Conservation (phyloP, 1,140 invertebrate species). For the Drosophila tsacasi region DNA sequence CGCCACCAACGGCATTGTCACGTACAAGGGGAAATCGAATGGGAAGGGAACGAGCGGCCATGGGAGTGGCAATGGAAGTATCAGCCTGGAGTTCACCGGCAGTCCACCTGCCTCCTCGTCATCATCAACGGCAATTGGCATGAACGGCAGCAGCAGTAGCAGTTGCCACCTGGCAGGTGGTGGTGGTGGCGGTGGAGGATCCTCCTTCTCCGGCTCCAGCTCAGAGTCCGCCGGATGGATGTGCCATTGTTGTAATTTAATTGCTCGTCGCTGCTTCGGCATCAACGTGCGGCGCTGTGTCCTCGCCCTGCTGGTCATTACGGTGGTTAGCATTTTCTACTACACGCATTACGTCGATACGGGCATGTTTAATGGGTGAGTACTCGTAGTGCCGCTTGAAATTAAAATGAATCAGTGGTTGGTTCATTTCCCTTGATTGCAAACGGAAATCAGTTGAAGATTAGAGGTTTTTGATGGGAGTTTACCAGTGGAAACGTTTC, state of each 20-base stretch:
- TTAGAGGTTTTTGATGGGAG: background rate
- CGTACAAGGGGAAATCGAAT: conserved; percentile 73
- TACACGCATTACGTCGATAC: conserved; percentile 90
- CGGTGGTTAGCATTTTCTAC: conserved; percentile 90
- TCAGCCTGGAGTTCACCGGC: conserved; percentile 41
- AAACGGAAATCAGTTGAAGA: conserved; percentile 11
- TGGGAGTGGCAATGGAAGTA: conserved; percentile 19
- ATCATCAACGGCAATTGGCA: conserved; percentile 63
- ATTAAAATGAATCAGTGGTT: conserved; percentile 23
- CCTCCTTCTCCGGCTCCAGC: conserved; percentile 19
- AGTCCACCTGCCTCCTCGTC: conserved; percentile 52
- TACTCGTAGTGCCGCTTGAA: conserved; percentile 15
- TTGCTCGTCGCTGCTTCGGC: conserved; percentile 86
- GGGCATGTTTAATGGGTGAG: conserved; percentile 90
- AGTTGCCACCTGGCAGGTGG: conserved; percentile 19
- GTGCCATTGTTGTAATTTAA: conserved; percentile 84
- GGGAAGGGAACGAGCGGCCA: conserved; percentile 31
- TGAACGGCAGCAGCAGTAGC: conserved; percentile 7
- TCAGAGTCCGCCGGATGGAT: conserved; percentile 30
- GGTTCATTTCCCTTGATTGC: conserved; percentile 4
- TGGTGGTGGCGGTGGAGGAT: conserved; percentile 9
- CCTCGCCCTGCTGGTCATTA: conserved; percentile 88
- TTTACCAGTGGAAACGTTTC: background rate
- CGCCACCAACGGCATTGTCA: conserved; percentile 61
- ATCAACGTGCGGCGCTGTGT: conserved; percentile 91